These are phyloP conservation scores for Protodeltote pygarga DNA, from an alignment of 2,888 invertebrate species.

Conservation along the genomic window DNA sequence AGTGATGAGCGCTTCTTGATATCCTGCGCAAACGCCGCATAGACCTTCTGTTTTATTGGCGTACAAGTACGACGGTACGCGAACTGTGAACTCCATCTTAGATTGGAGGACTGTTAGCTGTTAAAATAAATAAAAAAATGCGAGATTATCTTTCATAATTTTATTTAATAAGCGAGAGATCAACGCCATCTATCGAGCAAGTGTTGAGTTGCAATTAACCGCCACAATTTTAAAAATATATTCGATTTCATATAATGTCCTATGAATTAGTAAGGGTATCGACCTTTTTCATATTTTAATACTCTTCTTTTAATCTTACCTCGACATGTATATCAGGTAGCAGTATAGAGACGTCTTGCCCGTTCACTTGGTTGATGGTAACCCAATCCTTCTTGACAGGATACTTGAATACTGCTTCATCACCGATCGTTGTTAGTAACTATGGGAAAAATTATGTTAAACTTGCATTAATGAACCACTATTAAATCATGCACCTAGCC, in stretches of 20 bases:
- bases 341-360: constrained; percentile 88
- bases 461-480: too few relatives aligned
- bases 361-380: constrained; percentile 84
- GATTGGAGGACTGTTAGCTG: constrained; percentile 70
- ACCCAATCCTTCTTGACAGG: constrained; percentile 89
- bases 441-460: constrained; percentile 48
- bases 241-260: too few relatives aligned
- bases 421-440: constrained; percentile 84
- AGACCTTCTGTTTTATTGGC: constrained; percentile 91
- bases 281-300: too few relatives aligned
- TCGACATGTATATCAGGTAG: constrained; percentile 91
- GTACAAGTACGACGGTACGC: constrained; percentile 91
- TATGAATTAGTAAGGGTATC: too few relatives aligned
- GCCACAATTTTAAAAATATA: too few relatives aligned
- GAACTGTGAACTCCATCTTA: constrained; percentile 84
- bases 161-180: too few relatives aligned
- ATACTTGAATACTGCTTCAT: constrained; percentile 69
- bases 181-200: too few relatives aligned
- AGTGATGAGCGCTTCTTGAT: constrained; percentile 83
- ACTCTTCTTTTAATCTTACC: too few relatives aligned
- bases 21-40: constrained; percentile 91
- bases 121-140: background rate
- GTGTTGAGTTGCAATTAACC: too few relatives aligned
- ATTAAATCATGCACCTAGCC: too few relatives aligned
- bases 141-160: background rate